Conservation (phyloP, 2,888 invertebrate species). For the Toxonevra muliebris region DNA sequence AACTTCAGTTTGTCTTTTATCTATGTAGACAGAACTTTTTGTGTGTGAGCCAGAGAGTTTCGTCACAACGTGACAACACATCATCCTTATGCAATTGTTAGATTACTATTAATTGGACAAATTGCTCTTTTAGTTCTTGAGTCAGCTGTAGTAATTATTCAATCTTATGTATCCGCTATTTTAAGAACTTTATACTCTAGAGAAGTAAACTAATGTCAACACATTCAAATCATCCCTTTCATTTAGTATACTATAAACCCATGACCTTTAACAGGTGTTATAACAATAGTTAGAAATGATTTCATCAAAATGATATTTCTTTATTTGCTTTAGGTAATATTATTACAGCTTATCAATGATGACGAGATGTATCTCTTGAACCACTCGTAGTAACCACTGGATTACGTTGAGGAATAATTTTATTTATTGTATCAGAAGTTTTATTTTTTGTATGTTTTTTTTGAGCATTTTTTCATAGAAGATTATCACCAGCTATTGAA, state of each 20-base stretch:
- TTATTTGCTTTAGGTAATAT: too few relatives aligned
- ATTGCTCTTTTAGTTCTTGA: conserved; percentile 66
- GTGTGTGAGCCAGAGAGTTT: too few relatives aligned
- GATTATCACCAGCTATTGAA: too few relatives aligned
- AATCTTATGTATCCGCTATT: conserved; percentile 71
- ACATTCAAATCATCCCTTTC: conserved; percentile 71
- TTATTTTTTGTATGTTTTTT: conserved; percentile 72
- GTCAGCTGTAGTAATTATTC: conserved; percentile 69
- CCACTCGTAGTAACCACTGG: too few relatives aligned
- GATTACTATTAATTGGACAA: conserved; percentile 62
- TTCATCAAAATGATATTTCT: conserved; percentile 68
- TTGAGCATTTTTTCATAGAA: too few relatives aligned
- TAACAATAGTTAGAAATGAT: conserved; percentile 72
- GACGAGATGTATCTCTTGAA: too few relatives aligned
- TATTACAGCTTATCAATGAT: too few relatives aligned
- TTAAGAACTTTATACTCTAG: conserved; percentile 74
- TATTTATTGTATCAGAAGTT: too few relatives aligned
- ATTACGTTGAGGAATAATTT: too few relatives aligned
- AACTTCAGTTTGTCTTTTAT: too few relatives aligned
- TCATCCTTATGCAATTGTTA: conserved; percentile 45
- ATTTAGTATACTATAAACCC: conserved; percentile 74
- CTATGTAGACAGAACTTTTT: too few relatives aligned
- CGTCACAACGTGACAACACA: too few relatives aligned
- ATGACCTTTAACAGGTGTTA: conserved; percentile 71
- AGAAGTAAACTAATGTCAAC: conserved; percentile 69